Evolutionary conservation across 2,797 vertebrate genomes (phyloP), one percentile per base, ranked within the genome.

Genomic region (Poecilia gillii): DNA sequence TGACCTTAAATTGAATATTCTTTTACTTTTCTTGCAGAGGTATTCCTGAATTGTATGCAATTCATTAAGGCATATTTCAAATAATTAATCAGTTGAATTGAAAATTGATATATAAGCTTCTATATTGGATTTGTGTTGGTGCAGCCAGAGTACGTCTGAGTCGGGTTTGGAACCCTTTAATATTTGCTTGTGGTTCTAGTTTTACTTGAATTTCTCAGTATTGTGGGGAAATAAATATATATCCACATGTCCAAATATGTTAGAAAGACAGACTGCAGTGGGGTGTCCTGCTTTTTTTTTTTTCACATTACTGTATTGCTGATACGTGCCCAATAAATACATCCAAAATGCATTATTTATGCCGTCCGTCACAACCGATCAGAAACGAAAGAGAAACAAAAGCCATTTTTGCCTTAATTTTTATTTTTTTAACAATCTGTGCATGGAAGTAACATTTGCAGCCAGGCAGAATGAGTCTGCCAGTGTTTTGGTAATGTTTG

Each of bases 271-370:
- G 13, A 41, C 41, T 45, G 41, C 43, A n/a, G 68, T n/a, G 12
- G 1, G 39, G 68, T 71, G 68, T 45, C 5, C 25, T 45, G 39
- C 13, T 71, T 43, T 43, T 25, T 20, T 43, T 25, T 20, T 20
- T 41, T 13, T 2, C 14, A 18, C 62, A 64, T 36, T 14, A 45
- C 68, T 45, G 86, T 83, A 74, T 81, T 78, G 73, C 81, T 87
- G 89, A 91, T 81, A 84, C 81, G 75, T 77, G 74, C 82, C 88
- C 73, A 78, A 87, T 91, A 89, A 92, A 92, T 94, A 90, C 92
- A 92, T 92, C 84, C 79, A 86, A 81, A 79, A 85, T 88, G 57
- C 79, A 91, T 92, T 92, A 92, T 93, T 92, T 85, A 92, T 94
- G 84, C 87, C 81, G 85, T 84, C 87, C 87, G 88, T 91, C 89